Evolutionary conservation across 2,797 vertebrate genomes (phyloP), one percentile per base, ranked within the genome.

Genomic region (Paedocypris micromegethes): DNA sequence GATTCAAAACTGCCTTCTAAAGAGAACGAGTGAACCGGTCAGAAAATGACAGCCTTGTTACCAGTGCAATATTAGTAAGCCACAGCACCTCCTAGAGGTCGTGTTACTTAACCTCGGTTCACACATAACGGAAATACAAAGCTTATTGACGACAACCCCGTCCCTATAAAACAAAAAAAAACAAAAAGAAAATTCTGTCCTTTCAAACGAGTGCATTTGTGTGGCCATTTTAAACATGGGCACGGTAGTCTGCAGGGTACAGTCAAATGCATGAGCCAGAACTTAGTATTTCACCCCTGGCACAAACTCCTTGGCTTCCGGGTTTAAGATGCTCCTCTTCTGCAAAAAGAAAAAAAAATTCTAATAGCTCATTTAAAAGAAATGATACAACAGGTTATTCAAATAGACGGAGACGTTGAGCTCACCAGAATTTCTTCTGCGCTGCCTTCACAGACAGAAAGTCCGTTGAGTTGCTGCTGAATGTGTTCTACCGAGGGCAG

Each of bases 301-400:
- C 78, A 97, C 86, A 51, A 98, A 98, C 86, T 98, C 96, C 94
- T 98, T 98, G 58, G 96, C 96, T 66, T 98, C 94, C 0, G 95
- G 96, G 78, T 98, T 98, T 90, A 98, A 92, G 81, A 90, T 91
- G 88, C 96, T 98, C 92, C 97, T 97, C 90, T 92, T 94, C 95
- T 98, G 91, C 3, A 75, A 46, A 58, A 65, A 68, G 23, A 49
- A 7, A 2, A 41, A 0, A 62, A 49, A 63, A 23, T 23, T 23
- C 23, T 23, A 23, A 23, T 23, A 1, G 23, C 23, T 9, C 46
- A 49, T n/a, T 45, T 5, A 50, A 6, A 9, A 23, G 6, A 5
- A 6, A 46, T 63, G 5, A 6, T 6, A 59, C 37, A 0, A 44
- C 6, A 45, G 45, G n/a, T 37, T 37, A 8, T 23, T 23, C 23